These are phyloP conservation scores for Acanthornis magna DNA, from an alignment of 2,797 vertebrate genomes.

Conservation along the genomic window DNA sequence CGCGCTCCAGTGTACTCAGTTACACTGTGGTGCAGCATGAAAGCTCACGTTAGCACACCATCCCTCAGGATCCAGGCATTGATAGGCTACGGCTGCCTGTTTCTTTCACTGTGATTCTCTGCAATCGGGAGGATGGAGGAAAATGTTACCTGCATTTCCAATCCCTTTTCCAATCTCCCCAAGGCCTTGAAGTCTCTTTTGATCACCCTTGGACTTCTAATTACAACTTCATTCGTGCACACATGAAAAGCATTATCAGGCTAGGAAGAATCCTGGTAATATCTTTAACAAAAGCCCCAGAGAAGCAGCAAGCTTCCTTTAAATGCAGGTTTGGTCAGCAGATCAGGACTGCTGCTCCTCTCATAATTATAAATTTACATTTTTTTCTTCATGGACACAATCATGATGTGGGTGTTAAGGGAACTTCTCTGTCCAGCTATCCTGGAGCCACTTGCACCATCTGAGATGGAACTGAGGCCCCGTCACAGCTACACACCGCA, in stretches of 20 bases:
- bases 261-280: background rate
- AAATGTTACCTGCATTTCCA: background rate
- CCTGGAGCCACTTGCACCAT: background rate
- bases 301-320: background rate
- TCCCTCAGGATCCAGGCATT: background rate
- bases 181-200: background rate
- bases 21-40: background rate
- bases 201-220: background rate
- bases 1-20: rapidly evolving
- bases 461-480: background rate
- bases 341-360: rapidly evolving
- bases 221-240: background rate
- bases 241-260: background rate
- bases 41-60: background rate
- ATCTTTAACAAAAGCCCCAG: background rate
- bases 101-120: background rate
- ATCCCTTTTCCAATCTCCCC: background rate
- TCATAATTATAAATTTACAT: background rate
- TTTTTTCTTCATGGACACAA: background rate
- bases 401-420: background rate
- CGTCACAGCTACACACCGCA: background rate
- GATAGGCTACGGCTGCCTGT: background rate
- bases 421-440: background rate
- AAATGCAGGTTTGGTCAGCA: background rate
- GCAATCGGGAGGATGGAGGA: background rate